A percentile compares a stretch with the other conserved stretches of the same genome.
These are phyloP conservation scores for Leptinotarsa lineolata DNA, from an alignment of 1,140 invertebrate species.

Conservation along the genomic window DNA sequence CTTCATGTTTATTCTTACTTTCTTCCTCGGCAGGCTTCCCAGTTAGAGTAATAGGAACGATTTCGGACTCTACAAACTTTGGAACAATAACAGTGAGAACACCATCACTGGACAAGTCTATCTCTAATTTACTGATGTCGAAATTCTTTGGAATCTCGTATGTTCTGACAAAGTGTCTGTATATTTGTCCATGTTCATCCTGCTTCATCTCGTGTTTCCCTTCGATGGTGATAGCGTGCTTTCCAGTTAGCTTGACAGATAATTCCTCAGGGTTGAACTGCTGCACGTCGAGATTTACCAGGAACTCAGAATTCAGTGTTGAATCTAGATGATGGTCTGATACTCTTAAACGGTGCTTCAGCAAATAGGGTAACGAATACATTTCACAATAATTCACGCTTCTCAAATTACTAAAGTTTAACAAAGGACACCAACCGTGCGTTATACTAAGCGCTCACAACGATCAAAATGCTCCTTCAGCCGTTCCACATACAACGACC, in stretches of 20 bases:
- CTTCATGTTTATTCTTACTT: slow-evolving; percentile 27
- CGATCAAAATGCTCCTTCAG: too few species aligned
- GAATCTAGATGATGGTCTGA: slow-evolving; percentile 50
- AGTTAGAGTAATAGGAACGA: slow-evolving; percentile 42
- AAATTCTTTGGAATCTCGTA: slow-evolving; percentile 73
- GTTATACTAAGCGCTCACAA: too few species aligned
- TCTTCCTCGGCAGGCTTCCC: slow-evolving; percentile 36
- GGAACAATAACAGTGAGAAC: slow-evolving; percentile 71
- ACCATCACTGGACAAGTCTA: slow-evolving; percentile 74
- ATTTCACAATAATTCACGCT: slow-evolving; percentile 28
- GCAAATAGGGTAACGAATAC: slow-evolving; percentile 38
- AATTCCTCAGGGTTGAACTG: slow-evolving; percentile 86
- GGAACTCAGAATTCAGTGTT: slow-evolving; percentile 55
- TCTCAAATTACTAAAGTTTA: not conserved
- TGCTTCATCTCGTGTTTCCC: slow-evolving; percentile 78
- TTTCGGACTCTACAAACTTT: slow-evolving; percentile 34
- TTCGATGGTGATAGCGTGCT: slow-evolving; percentile 69
- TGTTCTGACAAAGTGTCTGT: slow-evolving; percentile 71
- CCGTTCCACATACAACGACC: too few species aligned
- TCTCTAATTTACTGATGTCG: slow-evolving; percentile 66
- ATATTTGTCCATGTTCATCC: slow-evolving; percentile 75
- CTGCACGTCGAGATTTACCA: slow-evolving; percentile 79
- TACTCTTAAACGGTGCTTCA: slow-evolving; percentile 41
- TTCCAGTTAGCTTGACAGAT: slow-evolving; percentile 75
- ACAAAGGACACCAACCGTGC: too few species aligned